Evolutionary conservation across 2,888 invertebrate genomes (phyloP), one percentile per base, ranked within the genome.

Genomic region (Sicus ferrugineus): DNA sequence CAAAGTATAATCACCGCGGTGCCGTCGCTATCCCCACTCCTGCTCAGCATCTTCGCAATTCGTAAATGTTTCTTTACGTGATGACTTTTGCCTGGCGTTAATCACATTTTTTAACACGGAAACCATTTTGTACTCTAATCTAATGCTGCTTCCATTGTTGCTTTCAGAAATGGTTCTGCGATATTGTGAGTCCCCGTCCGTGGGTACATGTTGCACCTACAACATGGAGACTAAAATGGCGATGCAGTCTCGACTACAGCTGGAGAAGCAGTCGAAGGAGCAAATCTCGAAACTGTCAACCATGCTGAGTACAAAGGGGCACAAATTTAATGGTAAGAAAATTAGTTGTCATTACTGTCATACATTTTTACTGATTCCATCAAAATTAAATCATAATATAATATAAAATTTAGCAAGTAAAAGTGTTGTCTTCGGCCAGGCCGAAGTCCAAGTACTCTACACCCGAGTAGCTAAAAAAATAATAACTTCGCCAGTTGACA

Each of bases 291-390:
- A 92, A 81, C 87, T 95, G 72, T 90, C 93, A 26, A 89, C 90
- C 69, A 89, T 92, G 74, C 89, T 96, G 78, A 89, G 90, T 65
- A 90, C 90, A 75, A 89, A 94, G 82, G 93, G 94, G 52, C 89
- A 89, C 79, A 92, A 92, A 84, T 95, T 96, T 86, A 94, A 96
- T 84, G 92, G 96, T 96, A 86, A 91, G 92, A 89, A 65, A 68
- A 28, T 28, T 42, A n/a, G n/a, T 42, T 14, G 11, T 42, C 1
- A 42, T 9, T 2, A 4, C 9, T 16, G n/a, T 38, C 38, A 38
- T 38, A 9, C 9, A n/a, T 28, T 34, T 14, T 26, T 54, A 52
- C 23, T 58, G 69, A 56, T 65, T 64, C 69, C 58, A 48, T 58
- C 64, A 56, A 63, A 34, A 6, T 4, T n/a, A 11, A 23, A 5